A percentile compares a stretch with the other conserved stretches of the same genome.
Evolutionary conservation across 2,888 invertebrate species (phyloP).

Genomic region (Ormyrus labotus): DNA sequence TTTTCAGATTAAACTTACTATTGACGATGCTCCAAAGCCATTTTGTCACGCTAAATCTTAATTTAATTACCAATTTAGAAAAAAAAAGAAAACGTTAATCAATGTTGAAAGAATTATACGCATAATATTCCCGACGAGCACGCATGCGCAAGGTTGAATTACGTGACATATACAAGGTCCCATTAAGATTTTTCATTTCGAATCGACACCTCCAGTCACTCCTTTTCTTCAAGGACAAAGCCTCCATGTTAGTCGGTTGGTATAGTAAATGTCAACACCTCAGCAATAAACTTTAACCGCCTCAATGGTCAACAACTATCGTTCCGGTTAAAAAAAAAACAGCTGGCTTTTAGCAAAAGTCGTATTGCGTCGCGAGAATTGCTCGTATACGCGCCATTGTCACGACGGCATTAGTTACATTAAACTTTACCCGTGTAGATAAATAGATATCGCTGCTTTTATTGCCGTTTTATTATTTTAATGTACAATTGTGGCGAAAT

Average conservation of each 20-base stretch:
- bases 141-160: slow-evolving; percentile 22
- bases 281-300: slow-evolving; percentile 39
- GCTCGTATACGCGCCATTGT: slow-evolving; percentile 6
- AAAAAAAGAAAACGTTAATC: background rate
- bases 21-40: too few species aligned
- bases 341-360: background rate
- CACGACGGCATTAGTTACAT: background rate
- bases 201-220: slow-evolving; percentile 43
- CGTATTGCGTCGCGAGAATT: background rate
- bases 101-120: background rate
- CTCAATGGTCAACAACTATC: slow-evolving; percentile 27
- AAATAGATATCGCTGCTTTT: background rate
- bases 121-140: background rate
- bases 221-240: slow-evolving; percentile 38
- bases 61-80: too few species aligned
- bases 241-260: background rate
- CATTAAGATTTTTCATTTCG: slow-evolving; percentile 44
- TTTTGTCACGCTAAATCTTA: too few species aligned
- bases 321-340: slow-evolving; percentile 9
- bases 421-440: background rate
- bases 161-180: slow-evolving; percentile 36
- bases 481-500: background rate
- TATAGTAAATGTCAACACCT: slow-evolving; percentile 36
- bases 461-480: background rate
- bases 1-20: too few species aligned